A percentile compares a stretch with the other conserved stretches of the same genome.
phyloP scores from a whole-genome alignment of 2,113 vertebrate genomes.

The Nicator chloris region DNA sequence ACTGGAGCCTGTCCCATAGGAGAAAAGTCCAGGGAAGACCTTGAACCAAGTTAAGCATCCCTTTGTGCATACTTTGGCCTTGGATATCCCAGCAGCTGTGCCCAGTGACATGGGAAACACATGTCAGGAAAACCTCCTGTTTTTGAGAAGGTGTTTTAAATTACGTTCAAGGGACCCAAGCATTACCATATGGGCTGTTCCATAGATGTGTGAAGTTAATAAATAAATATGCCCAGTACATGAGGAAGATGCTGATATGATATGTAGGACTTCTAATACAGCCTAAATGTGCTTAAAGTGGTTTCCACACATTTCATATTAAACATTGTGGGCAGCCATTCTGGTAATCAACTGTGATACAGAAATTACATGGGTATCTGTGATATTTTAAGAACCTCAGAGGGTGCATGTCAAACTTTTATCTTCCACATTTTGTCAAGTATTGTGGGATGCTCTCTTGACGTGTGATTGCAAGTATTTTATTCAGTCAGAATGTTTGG shows the following conservation, averaged over 20 bases:
- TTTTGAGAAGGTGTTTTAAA: background rate
- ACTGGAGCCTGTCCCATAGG: background rate
- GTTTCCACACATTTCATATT: background rate
- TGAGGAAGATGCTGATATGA: background rate
- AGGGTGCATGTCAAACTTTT: background rate
- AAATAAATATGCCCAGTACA: background rate
- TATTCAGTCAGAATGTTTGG: background rate
- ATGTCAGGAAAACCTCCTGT: background rate
- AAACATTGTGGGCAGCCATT: background rate
- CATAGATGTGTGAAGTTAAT: background rate
- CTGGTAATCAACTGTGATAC: background rate
- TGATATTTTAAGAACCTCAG: background rate
- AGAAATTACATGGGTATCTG: background rate
- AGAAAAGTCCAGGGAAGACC: background rate
- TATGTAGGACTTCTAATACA: background rate
- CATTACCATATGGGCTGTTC: background rate
- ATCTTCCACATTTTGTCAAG: background rate
- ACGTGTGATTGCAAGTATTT: background rate
- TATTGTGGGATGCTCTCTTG: background rate
- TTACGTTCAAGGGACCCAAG: background rate
- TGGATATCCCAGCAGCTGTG: background rate
- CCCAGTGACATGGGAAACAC: background rate
- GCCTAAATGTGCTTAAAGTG: background rate
- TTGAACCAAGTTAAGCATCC: background rate
- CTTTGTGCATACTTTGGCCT: background rate